Evolutionary conservation across 2,797 vertebrate species (phyloP), one percentile per base, ranked within the genome.

Genomic region (Pyrocephalus nanus): DNA sequence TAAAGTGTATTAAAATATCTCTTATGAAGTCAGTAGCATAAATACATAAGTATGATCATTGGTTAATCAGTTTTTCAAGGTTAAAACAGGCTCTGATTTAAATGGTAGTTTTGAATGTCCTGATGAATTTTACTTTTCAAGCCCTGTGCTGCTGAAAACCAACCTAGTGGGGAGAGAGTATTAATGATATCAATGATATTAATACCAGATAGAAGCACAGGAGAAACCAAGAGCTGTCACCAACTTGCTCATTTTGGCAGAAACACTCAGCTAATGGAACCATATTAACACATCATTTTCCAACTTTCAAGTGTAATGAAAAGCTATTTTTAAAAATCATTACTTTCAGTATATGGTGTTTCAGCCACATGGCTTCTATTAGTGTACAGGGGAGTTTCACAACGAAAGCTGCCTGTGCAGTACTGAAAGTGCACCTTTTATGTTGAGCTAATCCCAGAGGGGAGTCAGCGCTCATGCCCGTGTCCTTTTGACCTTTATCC

Each of bases 401-500:
- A 93, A 76, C 20, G 51, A 88, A 93, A 92, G 94, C 95, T 92
- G 94, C 91, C 90, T 86, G 80, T 55, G 61, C 88, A 86, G 88
- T 55, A 82, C 88, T 65, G 80, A 95, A 95, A 97, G 80, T 54
- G 58, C 47, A 93, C 83, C 92, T 96, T 97, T 96, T 97, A 95
- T 96, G 94, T 88, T 47, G 88, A 82, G 85, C 88, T 97, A 96
- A 97, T 96, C 96, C 94, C 95, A 86, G 86, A 86, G 90, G 95
- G 80, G 77, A 94, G 93, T 92, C 96, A 96, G 96, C 95, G 85
- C 90, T 94, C 9, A 0, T 1, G 21, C 70, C 67, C 0, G 3
- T 26, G 93, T 74, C 95, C 95, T 95, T 96, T 96, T 95, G 93
- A 97, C 96, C 93, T 94, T 96, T 94, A 86, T 93, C 77, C 71